Conservation (phyloP, 1,140 invertebrate species). For the Macrosteles quadrilineatus region DNA sequence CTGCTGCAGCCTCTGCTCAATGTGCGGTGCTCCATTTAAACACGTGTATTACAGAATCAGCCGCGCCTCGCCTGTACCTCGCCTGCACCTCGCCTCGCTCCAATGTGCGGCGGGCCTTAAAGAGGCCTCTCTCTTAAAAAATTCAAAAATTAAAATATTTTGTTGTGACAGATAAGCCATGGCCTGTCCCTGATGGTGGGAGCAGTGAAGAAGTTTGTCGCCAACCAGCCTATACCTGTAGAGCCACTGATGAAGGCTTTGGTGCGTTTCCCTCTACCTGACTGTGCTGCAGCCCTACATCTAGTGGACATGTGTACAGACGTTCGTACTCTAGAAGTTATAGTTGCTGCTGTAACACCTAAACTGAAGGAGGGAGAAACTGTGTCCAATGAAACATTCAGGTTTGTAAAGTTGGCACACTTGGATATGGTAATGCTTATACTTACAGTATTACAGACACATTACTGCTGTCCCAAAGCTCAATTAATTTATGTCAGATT, state of each 20-base stretch:
- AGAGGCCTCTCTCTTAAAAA: too few species aligned
- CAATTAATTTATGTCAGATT: too few species aligned
- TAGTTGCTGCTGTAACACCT: neutral
- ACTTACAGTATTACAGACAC: too few species aligned
- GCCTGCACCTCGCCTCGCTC: too few species aligned
- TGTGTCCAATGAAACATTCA: constrained; percentile 7
- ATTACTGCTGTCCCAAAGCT: too few species aligned
- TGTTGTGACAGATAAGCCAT: constrained; percentile 37
- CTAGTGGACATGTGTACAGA: constrained; percentile 28
- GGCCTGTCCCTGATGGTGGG: constrained; percentile 31
- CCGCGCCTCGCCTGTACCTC: too few species aligned
- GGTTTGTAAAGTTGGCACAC: neutral
- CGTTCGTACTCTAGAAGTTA: neutral
- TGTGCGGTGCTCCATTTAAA: too few species aligned
- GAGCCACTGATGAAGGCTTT: constrained; percentile 11
- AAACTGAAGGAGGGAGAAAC: neutral
- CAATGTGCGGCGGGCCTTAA: too few species aligned
- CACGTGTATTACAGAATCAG: too few species aligned
- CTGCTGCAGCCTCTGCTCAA: too few species aligned
- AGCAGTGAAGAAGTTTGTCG: neutral
- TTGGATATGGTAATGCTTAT: too few species aligned
- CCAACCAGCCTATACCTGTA: neutral
- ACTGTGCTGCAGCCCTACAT: constrained; percentile 19
- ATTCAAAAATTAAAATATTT: too few species aligned
- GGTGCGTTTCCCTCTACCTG: constrained; percentile 30